Conservation (phyloP, 53 echinoderm and acorn worm species). For the Paracentrotus lividus region DNA sequence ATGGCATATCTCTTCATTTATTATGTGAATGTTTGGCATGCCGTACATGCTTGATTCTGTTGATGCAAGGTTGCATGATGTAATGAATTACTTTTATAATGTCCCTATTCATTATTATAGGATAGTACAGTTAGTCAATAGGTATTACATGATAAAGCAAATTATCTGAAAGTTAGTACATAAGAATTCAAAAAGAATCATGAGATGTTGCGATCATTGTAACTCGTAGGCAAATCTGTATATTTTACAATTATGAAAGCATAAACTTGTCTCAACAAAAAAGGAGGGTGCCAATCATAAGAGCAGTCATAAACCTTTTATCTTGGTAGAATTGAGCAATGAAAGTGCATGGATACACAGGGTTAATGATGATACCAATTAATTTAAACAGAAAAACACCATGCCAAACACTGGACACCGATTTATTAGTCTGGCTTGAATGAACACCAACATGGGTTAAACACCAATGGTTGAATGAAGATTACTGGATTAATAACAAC, state of each 20-base stretch:
- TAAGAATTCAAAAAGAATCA: too few relatives aligned
- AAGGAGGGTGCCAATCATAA: too few relatives aligned
- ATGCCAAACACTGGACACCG: neutral
- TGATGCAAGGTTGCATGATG: neutral
- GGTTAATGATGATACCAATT: neutral
- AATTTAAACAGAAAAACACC: too few relatives aligned
- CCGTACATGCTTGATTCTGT: neutral
- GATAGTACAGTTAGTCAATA: neutral
- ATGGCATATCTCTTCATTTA: neutral
- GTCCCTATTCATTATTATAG: neutral
- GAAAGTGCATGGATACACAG: neutral
- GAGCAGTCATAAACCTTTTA: too few relatives aligned
- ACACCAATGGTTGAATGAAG: neutral
- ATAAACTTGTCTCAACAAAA: too few relatives aligned
- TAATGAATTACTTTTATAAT: neutral
- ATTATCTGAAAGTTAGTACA: neutral
- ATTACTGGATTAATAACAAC: neutral
- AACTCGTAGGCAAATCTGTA: too few relatives aligned
- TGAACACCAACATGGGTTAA: too few relatives aligned
- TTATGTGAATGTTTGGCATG: neutral
- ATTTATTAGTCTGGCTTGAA: neutral
- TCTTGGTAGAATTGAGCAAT: neutral
- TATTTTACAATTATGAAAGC: too few relatives aligned
- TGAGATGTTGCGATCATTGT: too few relatives aligned
- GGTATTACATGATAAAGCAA: neutral